Percentiles rank a stretch among this genome's conserved stretches.
Evolutionary conservation across 1,140 invertebrate species (phyloP).

Genomic region (Cherax quadricarinatus): DNA sequence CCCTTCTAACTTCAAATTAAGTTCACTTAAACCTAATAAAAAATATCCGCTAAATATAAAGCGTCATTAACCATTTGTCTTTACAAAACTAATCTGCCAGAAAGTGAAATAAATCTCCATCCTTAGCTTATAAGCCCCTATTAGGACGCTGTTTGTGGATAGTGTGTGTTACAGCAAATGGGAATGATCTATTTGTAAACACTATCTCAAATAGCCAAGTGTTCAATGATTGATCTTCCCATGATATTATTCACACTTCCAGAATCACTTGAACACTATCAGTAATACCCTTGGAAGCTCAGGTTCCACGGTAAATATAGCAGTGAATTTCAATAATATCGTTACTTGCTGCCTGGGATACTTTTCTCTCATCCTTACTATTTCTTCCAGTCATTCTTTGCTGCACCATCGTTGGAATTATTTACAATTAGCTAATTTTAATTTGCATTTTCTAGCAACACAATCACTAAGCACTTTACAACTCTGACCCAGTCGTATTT

Average conservation of each 20-base stretch:
- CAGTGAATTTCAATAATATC: conserved; percentile 34
- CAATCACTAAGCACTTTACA: conserved; percentile 44
- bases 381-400: conserved; percentile 45
- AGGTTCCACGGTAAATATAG: conserved; percentile 21
- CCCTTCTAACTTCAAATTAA: too few species aligned
- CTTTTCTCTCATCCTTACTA: conserved; percentile 28
- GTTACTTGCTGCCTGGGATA: conserved; percentile 30
- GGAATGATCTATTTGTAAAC: conserved; percentile 40
- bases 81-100: too few species aligned
- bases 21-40: too few species aligned
- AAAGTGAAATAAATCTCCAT: too few species aligned
- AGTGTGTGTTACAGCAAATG: conserved; percentile 23
- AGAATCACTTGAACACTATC: conserved; percentile 18
- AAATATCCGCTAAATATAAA: too few species aligned
- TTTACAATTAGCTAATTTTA: conserved; percentile 39
- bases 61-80: too few species aligned
- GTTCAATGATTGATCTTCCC: conserved; percentile 13
- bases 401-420: conserved; percentile 38
- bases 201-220: conserved; percentile 26
- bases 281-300: conserved; percentile 38
- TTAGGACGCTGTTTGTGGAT: conserved; percentile 3
- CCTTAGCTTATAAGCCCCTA: not conserved
- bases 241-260: conserved; percentile 18
- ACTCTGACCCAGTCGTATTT: conserved; percentile 17
- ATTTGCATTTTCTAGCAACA: conserved; percentile 37